phyloP scores from a whole-genome alignment of 2,888 invertebrate genomes.

The Hemaris fuciformis region DNA sequence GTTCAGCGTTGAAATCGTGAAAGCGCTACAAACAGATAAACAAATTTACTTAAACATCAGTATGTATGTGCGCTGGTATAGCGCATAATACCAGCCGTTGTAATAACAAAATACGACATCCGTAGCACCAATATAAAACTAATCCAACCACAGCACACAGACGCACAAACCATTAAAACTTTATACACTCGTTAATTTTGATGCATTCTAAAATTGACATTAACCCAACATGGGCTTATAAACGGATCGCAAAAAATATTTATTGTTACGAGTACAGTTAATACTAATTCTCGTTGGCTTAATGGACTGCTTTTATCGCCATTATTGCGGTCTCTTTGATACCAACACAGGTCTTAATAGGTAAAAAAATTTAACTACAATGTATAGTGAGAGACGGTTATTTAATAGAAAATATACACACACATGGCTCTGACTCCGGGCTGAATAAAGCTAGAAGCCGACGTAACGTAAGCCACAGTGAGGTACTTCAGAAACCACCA shows the following conservation, averaged over 20 bases:
- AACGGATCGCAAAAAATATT: conserved; percentile 3
- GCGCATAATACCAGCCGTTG: neutral
- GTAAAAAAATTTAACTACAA: too few relatives aligned
- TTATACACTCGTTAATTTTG: conserved; percentile 8
- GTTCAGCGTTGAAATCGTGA: too few relatives aligned
- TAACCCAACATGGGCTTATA: conserved; percentile 8
- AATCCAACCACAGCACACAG: neutral
- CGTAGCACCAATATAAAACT: neutral
- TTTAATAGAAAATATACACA: too few relatives aligned
- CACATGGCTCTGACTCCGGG: too few relatives aligned
- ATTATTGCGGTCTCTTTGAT: neutral
- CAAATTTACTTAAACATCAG: too few relatives aligned
- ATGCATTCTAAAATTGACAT: neutral
- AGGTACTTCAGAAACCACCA: too few relatives aligned
- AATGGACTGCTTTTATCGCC: neutral
- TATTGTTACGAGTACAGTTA: neutral
- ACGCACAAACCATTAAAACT: neutral
- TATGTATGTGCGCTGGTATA: too few relatives aligned
- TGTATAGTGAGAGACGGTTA: too few relatives aligned
- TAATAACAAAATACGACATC: neutral
- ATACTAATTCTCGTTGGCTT: neutral
- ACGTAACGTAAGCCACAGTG: too few relatives aligned
- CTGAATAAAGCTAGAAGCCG: too few relatives aligned
- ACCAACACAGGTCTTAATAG: neutral
- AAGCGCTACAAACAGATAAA: too few relatives aligned